Conservation (phyloP, 2,113 vertebrate species). For the Cryptoleucopteryx plumbea region DNA sequence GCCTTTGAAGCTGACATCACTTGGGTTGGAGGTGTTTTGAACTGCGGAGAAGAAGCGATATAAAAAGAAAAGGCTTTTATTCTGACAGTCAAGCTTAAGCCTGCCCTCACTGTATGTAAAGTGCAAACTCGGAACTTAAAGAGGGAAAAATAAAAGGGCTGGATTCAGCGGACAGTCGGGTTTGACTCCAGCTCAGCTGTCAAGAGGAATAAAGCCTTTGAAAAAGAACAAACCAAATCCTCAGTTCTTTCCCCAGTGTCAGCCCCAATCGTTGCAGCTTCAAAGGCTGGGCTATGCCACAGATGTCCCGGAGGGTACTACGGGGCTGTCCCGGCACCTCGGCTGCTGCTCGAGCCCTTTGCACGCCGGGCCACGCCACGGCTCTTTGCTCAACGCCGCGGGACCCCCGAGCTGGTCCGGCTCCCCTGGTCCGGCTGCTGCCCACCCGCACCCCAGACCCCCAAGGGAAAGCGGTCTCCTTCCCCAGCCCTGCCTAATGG, state of each 20-base stretch:
- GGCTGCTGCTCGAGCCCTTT: background rate
- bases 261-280: background rate
- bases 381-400: background rate
- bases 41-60: background rate
- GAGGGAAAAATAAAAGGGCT: conserved; percentile 40
- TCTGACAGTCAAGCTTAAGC: conserved; percentile 45
- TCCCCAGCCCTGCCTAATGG: background rate
- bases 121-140: background rate
- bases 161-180: background rate
- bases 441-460: background rate
- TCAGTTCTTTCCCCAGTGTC: background rate
- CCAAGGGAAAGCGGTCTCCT: background rate
- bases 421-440: background rate
- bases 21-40: conserved; percentile 45
- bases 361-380: fast-evolving
- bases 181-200: conserved; percentile 17
- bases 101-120: conserved; percentile 3
- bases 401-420: background rate
- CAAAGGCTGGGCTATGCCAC: background rate
- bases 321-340: fast-evolving
- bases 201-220: conserved; percentile 54
- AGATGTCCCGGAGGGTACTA: background rate
- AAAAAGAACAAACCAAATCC: conserved; percentile 47
- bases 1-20: conserved; percentile 34
- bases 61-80: conserved; percentile 52